A percentile compares a stretch with the other conserved stretches of the same genome.
Evolutionary conservation across 2,888 invertebrate genomes (phyloP).

Genomic region (Chalcis sispes): DNA sequence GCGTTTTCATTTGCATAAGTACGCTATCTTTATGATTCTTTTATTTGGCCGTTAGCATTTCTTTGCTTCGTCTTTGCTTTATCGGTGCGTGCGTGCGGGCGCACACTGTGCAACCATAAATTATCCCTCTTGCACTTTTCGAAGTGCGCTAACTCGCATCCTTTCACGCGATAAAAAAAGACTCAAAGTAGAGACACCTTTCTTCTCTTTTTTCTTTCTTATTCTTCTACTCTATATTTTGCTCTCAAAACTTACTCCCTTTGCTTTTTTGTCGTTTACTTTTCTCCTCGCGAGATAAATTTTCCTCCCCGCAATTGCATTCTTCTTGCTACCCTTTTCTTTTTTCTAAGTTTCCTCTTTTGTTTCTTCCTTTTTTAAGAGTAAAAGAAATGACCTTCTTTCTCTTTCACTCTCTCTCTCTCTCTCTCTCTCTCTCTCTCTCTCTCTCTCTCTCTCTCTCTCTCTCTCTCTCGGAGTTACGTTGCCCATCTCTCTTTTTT

Average conservation of each 20-base stretch:
- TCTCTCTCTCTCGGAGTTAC: not conserved
- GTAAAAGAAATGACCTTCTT: no score
- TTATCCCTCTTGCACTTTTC: conserved; percentile 47
- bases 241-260: not conserved
- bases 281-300: no score
- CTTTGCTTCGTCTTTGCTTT: conserved; percentile 23
- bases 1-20: no score
- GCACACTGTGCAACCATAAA: conserved; percentile 42
- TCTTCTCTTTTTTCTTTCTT: not conserved
- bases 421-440: not conserved
- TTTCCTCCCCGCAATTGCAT: no score
- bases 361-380: no score
- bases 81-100: not conserved
- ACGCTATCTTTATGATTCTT: no score
- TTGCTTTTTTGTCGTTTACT: no score
- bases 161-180: conserved; percentile 24
- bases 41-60: no score
- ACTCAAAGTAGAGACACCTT: conserved; percentile 16
- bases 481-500: not conserved
- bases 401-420: conserved; percentile 9
- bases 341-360: no score
- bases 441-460: not conserved
- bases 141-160: conserved; percentile 40
- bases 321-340: no score
- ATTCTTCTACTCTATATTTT: no score